Conservation (phyloP, 2,797 vertebrate genomes). For the Anomalospiza imberbis region DNA sequence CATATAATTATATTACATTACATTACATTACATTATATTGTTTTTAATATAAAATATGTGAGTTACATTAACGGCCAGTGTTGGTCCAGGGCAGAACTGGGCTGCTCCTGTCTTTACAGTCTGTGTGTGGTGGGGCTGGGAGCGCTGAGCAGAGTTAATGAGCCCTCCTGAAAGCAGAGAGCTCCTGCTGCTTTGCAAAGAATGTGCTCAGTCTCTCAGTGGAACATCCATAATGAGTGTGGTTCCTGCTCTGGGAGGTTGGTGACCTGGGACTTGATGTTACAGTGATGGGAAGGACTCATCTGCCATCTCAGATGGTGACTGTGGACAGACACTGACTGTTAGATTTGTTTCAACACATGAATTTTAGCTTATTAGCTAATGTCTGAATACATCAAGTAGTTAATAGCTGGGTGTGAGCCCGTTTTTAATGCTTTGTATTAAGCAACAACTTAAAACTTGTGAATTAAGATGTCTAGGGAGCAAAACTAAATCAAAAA, state of each 20-base stretch:
- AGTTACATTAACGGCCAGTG: neutral
- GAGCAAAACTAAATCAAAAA: slow-evolving; percentile 2
- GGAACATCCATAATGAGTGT: neutral
- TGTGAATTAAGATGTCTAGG: neutral
- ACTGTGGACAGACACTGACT: neutral
- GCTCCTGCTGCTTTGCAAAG: neutral
- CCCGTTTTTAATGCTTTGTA: neutral
- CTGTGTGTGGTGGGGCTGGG: neutral
- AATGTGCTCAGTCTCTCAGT: neutral
- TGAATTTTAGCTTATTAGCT: neutral
- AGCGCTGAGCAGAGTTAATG: neutral
- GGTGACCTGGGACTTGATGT: neutral
- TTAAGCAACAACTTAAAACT: neutral
- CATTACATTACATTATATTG: neutral
- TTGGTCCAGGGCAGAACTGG: neutral
- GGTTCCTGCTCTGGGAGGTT: neutral
- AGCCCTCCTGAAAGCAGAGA: neutral
- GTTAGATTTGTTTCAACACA: neutral
- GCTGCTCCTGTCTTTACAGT: neutral
- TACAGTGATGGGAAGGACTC: neutral
- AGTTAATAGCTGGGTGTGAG: neutral
- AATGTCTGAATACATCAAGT: neutral
- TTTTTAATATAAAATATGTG: no score
- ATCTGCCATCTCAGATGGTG: neutral
- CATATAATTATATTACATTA: no score